phyloP scores from a whole-genome alignment of 1,140 invertebrate genomes.

The Coboldia fuscipes region DNA sequence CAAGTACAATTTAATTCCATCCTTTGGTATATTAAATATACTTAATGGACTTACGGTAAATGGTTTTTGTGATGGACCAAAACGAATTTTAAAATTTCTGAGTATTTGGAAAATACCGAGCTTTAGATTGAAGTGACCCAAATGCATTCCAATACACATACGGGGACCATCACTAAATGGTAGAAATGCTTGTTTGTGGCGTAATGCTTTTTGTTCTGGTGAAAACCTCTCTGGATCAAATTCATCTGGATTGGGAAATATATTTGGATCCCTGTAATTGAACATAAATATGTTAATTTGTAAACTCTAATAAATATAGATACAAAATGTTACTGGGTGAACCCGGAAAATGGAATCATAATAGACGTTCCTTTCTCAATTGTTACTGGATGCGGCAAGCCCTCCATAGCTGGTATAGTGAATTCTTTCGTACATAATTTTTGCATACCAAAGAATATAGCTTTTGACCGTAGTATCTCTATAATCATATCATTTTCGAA shows the following conservation, averaged over 20 bases:
- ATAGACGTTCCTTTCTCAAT: neutral
- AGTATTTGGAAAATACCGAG: too few relatives aligned
- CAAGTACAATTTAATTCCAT: too few relatives aligned
- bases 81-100: too few relatives aligned
- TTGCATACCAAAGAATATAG: neutral
- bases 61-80: too few relatives aligned
- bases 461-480: too few relatives aligned
- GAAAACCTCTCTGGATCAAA: slow-evolving; percentile 53
- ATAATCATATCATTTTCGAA: too few relatives aligned
- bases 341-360: neutral
- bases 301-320: too few relatives aligned
- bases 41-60: too few relatives aligned
- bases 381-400: neutral
- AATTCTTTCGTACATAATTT: neutral
- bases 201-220: slow-evolving; percentile 24
- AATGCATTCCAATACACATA: slow-evolving; percentile 29
- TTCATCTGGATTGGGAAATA: slow-evolving; percentile 43
- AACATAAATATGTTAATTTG: too few relatives aligned
- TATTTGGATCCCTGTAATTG: slow-evolving; percentile 35
- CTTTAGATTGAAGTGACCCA: too few relatives aligned
- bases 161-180: slow-evolving; percentile 43
- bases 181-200: slow-evolving; percentile 37
- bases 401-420: neutral
- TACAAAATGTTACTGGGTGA: too few relatives aligned
- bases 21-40: too few relatives aligned